Evolutionary conservation across 2,113 vertebrate genomes (phyloP), one percentile per base, ranked within the genome.

Genomic region (Sylvicapra grimmia): DNA sequence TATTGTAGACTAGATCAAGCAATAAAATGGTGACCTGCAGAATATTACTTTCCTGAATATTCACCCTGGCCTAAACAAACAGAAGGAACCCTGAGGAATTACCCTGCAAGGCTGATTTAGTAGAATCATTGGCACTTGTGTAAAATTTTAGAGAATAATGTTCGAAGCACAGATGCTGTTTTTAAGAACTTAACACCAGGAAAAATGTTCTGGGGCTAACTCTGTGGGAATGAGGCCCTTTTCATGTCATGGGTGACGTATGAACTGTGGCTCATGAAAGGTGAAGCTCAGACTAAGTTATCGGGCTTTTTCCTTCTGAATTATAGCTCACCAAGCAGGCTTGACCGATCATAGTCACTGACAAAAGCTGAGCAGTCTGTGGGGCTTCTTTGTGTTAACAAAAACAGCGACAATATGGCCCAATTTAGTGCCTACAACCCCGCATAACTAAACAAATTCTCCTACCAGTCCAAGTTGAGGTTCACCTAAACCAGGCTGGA

Each of bases 191-290:
- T 97, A 98, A 97, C 97, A 96, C 92, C 85, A 91, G 79, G 83
- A 72, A 95, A 97, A n/a, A 14, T 31, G 47, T 97, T 92, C 95
- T 97, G 94, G 84, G 98, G 93, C 75, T 95, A 33, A 89, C 96
- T 51, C 75, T 97, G 88, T 97, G 93, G 97, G 97, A 98, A 98
- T 75, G 85, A 97, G 94, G 89, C 90, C 98, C 79, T 98, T 98
- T 98, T 85, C 36, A 51, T 97, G 96, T 98, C 97, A 96, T 16
- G 84, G 94, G 91, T 98, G 97, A 98, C 98, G 58, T 97, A 98
- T 98, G 98, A 98, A 97, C 98, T 98, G 98, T 96, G 97, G 93
- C 93, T 98, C 95, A 93, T 96, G 94, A 97, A 98, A 98, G 97
- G 96, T 98, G 97, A 98, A 97, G 87, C 96, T 97, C 97, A 95